These are phyloP conservation scores for Rhagium mordax DNA, from an alignment of 2,888 invertebrate species.

Conservation along the genomic window DNA sequence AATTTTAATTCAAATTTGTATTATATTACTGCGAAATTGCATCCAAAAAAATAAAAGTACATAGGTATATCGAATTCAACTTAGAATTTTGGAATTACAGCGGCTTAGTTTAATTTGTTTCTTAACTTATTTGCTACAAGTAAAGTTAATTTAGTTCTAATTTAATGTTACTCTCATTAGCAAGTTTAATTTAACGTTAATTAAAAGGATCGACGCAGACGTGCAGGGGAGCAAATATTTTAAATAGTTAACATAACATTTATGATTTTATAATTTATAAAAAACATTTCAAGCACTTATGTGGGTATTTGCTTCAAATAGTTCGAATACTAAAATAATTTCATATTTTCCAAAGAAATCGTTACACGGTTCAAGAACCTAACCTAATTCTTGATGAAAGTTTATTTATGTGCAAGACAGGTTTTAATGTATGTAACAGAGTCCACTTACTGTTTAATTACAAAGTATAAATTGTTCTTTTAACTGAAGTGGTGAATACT, in stretches of 20 bases:
- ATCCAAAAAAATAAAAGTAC: too few relatives aligned
- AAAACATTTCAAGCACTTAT: constrained; percentile 1
- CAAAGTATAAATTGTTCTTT: not conserved
- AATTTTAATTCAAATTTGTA: too few relatives aligned
- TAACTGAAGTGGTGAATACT: not conserved
- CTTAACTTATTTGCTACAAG: not conserved
- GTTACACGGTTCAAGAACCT: constrained; percentile 32
- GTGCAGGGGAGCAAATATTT: too few relatives aligned
- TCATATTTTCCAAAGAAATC: constrained; percentile 20
- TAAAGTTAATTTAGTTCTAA: not conserved
- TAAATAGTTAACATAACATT: constrained; percentile 1
- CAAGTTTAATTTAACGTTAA: not conserved
- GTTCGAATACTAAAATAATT: constrained; percentile 6
- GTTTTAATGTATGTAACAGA: not conserved
- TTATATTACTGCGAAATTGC: too few relatives aligned
- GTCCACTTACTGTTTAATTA: not conserved
- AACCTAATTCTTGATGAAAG: constrained; percentile 25
- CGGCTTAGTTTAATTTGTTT: not conserved
- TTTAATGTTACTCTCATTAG: not conserved
- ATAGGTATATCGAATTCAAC: too few relatives aligned
- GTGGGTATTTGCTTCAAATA: too few relatives aligned
- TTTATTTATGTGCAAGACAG: not conserved
- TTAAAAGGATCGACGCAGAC: not conserved
- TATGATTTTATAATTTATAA: not conserved
- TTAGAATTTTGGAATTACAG: too few relatives aligned